Evolutionary conservation across 1,140 invertebrate species (phyloP), one percentile per base, ranked within the genome.

Genomic region (Delia radicum): DNA sequence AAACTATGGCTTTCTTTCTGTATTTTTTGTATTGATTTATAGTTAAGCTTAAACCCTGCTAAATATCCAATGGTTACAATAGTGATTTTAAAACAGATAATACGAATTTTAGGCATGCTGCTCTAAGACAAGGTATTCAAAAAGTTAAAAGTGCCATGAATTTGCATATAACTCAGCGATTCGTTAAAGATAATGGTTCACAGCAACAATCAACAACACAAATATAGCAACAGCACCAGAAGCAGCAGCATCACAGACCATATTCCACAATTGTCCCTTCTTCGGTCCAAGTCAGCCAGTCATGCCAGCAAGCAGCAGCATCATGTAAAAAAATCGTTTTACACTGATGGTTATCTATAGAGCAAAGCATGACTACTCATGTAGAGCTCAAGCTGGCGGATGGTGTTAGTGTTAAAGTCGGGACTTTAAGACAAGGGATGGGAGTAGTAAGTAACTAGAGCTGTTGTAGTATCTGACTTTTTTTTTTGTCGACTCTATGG

Each of bases 301-400:
- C n/a, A n/a, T n/a, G n/a, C n/a, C n/a, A n/a, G n/a, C n/a, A n/a
- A n/a, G n/a, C n/a, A n/a, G n/a, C n/a, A n/a, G n/a, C n/a, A n/a
- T n/a, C 48, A 55, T 55, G 48, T 8, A 8, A 13, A 28, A 65
- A 65, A 28, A 65, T 65, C 13, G 24, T 65, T 28, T 69, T 69
- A 69, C 65, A 69, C 65, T 69, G 65, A 69, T 69, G 65, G 65
- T 69, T 69, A 69, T 69, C 65, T n/a, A n/a, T 33, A 18, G 65
- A 69, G 65, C 65, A 69, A 69, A 69, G 65, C 65, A 69, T 69
- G 65, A 69, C 65, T 69, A 69, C 65, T 69, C 65, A 69, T 69
- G 65, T 69, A 69, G 65, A 33, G 65, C 28, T 26, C 62, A 6
- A 65, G 62, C 27, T 13, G n/a, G 37, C 21, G 5, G 10, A 18